Conservation (phyloP, 2,113 vertebrate genomes). For the Pogonocichla stellata region DNA sequence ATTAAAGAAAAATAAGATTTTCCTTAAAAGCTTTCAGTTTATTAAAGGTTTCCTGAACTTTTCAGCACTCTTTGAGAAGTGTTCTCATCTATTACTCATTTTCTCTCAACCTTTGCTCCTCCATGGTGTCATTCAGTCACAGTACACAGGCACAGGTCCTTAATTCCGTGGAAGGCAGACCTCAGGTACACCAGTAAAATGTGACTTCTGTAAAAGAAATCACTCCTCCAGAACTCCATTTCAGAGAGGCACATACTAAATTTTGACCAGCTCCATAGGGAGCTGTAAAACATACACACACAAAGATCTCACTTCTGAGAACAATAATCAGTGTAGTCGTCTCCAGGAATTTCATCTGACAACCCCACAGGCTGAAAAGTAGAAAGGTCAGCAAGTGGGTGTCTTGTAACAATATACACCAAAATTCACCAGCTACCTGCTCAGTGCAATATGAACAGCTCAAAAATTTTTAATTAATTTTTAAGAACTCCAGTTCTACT, state of each 20-base stretch:
- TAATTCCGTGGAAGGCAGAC: background rate
- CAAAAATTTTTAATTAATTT: background rate
- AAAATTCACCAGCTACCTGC: background rate
- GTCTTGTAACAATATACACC: background rate
- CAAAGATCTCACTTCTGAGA: background rate
- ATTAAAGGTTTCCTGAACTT: background rate
- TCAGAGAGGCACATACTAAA: background rate
- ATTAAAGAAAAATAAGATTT: background rate
- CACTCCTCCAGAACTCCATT: background rate
- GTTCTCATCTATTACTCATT: background rate
- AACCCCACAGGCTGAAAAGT: background rate
- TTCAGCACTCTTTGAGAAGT: background rate
- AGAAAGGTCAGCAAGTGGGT: background rate
- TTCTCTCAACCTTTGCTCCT: background rate
- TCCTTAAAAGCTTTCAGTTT: background rate
- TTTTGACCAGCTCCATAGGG: background rate
- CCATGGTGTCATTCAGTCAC: fast-evolving
- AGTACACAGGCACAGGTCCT: background rate
- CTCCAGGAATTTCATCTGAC: background rate
- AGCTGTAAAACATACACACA: background rate
- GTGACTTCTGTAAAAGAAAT: background rate
- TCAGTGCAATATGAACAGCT: background rate
- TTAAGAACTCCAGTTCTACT: background rate
- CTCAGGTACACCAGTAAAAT: background rate
- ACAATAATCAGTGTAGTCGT: fast-evolving